Evolutionary conservation across 53 echinoderm and acorn worm genomes (phyloP), one percentile per base, ranked within the genome.

Genomic region (Henricia sp.): DNA sequence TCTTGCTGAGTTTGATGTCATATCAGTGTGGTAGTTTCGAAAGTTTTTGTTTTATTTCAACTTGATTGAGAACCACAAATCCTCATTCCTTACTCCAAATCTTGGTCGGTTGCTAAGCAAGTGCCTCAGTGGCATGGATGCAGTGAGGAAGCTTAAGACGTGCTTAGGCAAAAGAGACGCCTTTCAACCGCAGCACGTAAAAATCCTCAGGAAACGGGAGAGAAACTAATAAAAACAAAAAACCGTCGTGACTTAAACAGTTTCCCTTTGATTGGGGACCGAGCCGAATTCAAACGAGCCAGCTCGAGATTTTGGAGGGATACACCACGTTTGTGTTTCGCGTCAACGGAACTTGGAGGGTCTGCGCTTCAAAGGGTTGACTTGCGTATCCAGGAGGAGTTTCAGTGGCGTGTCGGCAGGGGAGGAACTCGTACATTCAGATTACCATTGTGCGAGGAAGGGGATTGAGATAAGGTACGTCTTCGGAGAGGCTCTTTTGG

Each of bases 251-350:
- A 14, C 27, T 55, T 39, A 75, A 75, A 75, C 57, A 75, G 54
- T 57, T 50, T 55, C 51, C 40, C 11, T 27, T 37, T 11, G 25
- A 75, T 56, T 26, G 28, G 40, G 21, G 36, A 13, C n/a, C 37
- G 37, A 39, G 28, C 37, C 38, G 39, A 40, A 3, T 6, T 40
- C 25, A 35, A 57, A 39, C 37, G 17, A 28, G 75, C 52, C 27
- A 34, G 35, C 32, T 19, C 21, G 19, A 33, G 23, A 32, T 9
- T 14, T 8, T 0, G 67, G 37, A 19, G 51, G 58, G 75, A 75
- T 75, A 58, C 55, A 37, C 58, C 75, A 75, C 75, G 75, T 75
- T 75, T 33, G 37, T 56, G 75, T 75, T 75, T 58, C 58, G 53
- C 73, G 52, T 73, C 20, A 32, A 56, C 21, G 3, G 52, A 36